A percentile compares a stretch with the other conserved stretches of the same genome.
phyloP scores from a whole-genome alignment of 2,888 invertebrate species.

The Cataglyphis altisquamis region DNA sequence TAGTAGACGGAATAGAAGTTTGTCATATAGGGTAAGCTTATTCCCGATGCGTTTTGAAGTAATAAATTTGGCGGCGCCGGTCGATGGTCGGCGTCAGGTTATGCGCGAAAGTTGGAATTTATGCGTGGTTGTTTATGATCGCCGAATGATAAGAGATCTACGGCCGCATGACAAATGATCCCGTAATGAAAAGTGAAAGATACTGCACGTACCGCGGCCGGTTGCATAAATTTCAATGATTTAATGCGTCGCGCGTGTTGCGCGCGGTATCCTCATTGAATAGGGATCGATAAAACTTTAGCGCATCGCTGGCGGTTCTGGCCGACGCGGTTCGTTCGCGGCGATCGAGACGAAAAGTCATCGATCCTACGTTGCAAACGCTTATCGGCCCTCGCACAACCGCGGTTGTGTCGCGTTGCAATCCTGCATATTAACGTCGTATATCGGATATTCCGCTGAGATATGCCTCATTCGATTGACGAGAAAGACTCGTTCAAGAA shows the following conservation, averaged over 20 bases:
- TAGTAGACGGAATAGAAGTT: slow-evolving; percentile 74
- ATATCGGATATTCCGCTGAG: slow-evolving; percentile 58
- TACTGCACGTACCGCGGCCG: slow-evolving; percentile 82
- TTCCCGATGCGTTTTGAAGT: slow-evolving; percentile 81
- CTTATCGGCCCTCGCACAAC: slow-evolving; percentile 48
- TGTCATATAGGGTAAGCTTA: slow-evolving; percentile 80
- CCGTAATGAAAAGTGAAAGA: slow-evolving; percentile 86
- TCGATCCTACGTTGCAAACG: slow-evolving; percentile 65
- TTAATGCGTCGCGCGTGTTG: slow-evolving; percentile 83
- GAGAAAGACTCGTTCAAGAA: slow-evolving; percentile 51
- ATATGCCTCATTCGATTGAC: slow-evolving; percentile 45
- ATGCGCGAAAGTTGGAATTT: slow-evolving; percentile 86
- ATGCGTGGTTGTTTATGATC: slow-evolving; percentile 86
- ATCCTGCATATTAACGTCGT: slow-evolving; percentile 58
- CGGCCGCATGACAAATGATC: slow-evolving; percentile 86
- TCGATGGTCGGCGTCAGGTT: slow-evolving; percentile 85
- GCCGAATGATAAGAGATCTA: slow-evolving; percentile 86
- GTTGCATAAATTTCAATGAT: slow-evolving; percentile 86
- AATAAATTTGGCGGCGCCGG: slow-evolving; percentile 83
- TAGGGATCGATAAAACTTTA: slow-evolving; percentile 82
- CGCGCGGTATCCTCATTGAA: slow-evolving; percentile 81
- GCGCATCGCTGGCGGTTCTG: slow-evolving; percentile 44
- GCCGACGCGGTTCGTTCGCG: slow-evolving; percentile 53
- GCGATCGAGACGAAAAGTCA: slow-evolving; percentile 71
- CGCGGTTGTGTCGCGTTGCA: slow-evolving; percentile 39